A percentile compares a stretch with the other conserved stretches of the same genome.
phyloP scores from a whole-genome alignment of 2,113 vertebrate species.

The Phodopus roborovskii region DNA sequence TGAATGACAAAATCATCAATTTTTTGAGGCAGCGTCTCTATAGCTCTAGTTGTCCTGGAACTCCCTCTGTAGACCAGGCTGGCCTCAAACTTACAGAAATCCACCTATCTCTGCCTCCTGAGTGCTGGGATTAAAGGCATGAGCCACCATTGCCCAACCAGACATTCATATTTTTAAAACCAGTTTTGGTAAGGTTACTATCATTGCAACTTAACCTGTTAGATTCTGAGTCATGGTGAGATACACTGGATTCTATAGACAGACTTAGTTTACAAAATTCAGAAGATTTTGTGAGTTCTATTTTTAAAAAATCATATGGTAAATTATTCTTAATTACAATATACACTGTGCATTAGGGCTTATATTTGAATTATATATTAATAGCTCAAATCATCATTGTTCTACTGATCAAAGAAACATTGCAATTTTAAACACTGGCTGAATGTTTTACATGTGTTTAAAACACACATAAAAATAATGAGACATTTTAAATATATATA shows the following conservation, averaged over 20 bases:
- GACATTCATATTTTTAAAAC: not conserved
- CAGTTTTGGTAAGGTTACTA: not conserved
- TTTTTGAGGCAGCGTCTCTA: too few species aligned
- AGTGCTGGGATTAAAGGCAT: too few species aligned
- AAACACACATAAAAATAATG: not conserved
- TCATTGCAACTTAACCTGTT: not conserved
- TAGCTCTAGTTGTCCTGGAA: too few species aligned
- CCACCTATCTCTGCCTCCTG: too few species aligned
- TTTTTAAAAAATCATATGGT: not conserved
- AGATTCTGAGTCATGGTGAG: not conserved
- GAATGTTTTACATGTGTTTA: not conserved
- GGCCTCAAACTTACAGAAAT: too few species aligned
- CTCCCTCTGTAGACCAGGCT: too few species aligned
- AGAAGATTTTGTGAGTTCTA: not conserved
- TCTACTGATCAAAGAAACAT: slow-evolving; percentile 1
- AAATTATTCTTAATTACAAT: not conserved
- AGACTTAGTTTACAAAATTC: not conserved
- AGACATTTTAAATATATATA: not conserved
- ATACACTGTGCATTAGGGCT: not conserved
- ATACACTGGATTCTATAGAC: not conserved
- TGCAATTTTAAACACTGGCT: not conserved
- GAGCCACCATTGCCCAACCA: too few species aligned
- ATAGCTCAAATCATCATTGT: slow-evolving; percentile 11
- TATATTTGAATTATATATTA: not conserved
- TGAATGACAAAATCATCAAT: not conserved